Percentiles rank a stretch among this genome's conserved stretches.
phyloP scores from a whole-genome alignment of 1,140 invertebrate genomes.

The Drosophila ironensis region DNA sequence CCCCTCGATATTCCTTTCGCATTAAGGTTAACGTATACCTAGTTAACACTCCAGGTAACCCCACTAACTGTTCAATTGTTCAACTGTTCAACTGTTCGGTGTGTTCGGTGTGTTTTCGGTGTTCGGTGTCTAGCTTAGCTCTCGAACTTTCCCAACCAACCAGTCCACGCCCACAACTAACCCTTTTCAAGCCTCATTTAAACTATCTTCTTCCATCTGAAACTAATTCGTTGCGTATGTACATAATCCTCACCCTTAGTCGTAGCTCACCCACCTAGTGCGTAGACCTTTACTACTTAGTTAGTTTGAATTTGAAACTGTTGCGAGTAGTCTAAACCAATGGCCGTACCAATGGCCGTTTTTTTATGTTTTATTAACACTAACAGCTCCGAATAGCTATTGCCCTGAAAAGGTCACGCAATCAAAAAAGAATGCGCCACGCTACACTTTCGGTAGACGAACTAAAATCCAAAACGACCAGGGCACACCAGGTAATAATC shows the following conservation, averaged over 20 bases:
- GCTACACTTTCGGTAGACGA: slow-evolving; percentile 82
- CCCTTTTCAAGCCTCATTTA: not conserved
- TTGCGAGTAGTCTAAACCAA: slow-evolving; percentile 45
- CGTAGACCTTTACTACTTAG: not conserved
- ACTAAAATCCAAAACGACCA: slow-evolving; percentile 82
- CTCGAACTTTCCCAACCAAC: not conserved
- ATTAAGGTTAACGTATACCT: slow-evolving; percentile 77
- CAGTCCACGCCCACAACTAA: slow-evolving; percentile 3
- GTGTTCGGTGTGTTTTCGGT: no score
- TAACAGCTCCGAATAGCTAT: slow-evolving; percentile 84
- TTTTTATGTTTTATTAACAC: slow-evolving; percentile 75
- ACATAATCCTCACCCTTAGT: slow-evolving; percentile 21
- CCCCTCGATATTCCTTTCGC: slow-evolving; percentile 78
- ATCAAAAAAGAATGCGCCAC: slow-evolving; percentile 83
- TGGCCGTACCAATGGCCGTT: slow-evolving; percentile 41
- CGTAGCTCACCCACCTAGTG: slow-evolving; percentile 42
- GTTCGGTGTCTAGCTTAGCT: slow-evolving; percentile 6
- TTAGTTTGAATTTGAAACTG: slow-evolving; percentile 4
- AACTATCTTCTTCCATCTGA: not conserved
- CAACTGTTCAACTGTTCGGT: slow-evolving; percentile 6
- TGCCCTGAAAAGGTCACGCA: slow-evolving; percentile 85
- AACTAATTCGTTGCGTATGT: not conserved
- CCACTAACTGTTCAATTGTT: slow-evolving; percentile 53
- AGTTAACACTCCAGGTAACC: slow-evolving; percentile 79
- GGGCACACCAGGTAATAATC: slow-evolving; percentile 82